Base-by-base conservation (phyloP, 1,140 invertebrate genomes). In the Drosophila pseudoobscura region DNA sequence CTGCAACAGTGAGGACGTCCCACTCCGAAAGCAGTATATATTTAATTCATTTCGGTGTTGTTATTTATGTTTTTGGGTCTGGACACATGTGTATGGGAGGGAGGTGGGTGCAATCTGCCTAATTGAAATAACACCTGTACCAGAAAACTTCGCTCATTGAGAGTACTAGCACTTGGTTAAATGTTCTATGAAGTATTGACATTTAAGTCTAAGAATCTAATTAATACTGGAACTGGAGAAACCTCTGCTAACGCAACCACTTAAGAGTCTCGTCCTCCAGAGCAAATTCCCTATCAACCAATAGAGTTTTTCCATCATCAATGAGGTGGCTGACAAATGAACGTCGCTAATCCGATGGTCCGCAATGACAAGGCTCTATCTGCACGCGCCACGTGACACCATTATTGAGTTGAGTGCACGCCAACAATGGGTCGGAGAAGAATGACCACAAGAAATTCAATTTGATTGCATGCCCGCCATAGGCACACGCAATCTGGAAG, bases 341-440 rank as follows among this genome's bases (percentile, higher is more conserved):
- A 54, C 20, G 8, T 55, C 46, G 15, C 8, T 35, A 45, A 39
- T 50, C 51, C 71, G 50, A 75, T 61, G 45, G 39, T 44, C 41
- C 43, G n/a, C 56, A 4, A 24, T 24, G 24, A 60, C 62, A 52
- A 55, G 73, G 41, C 73, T 41, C 29, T 45, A 66, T 66, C 66
- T 75, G 60, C 71, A 75, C 63, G 71, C 45, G 55, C 73, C 73
- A 75, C 62, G 73, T 75, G 73, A 61, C 72, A 75, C 72, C 75
- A 75, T 75, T 68, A 75, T 69, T 44, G 73, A 54, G 56, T 5
- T 44, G 62, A 75, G 50, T 75, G 71, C 50, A 39, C 61, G 39
- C 9, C 29, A 35, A 68, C 72, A 68, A 69, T 31, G 24, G 13
- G 29, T 24, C 17, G 45, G 17, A 45, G 43, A n/a, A 20, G 46